A percentile compares a stretch with the other conserved stretches of the same genome.
Conservation (phyloP, 2,113 vertebrate species). For the Cynoglossus semilaevis region DNA sequence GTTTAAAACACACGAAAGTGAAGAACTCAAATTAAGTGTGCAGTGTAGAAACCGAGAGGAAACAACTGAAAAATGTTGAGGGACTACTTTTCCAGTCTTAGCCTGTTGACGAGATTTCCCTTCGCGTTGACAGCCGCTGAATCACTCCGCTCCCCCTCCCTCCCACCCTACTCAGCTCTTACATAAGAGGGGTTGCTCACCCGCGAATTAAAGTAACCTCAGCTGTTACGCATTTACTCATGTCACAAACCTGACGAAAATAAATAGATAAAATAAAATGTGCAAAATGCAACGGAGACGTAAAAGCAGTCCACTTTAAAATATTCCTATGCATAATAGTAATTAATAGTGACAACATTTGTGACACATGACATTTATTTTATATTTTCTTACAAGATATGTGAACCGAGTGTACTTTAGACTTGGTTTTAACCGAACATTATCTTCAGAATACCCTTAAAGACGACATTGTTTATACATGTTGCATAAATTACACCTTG, state of each 20-base stretch:
- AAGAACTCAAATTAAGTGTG: background rate
- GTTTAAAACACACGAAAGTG: background rate
- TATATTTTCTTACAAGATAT: no score
- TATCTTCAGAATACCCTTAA: no score
- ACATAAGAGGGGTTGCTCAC: conserved; percentile 68
- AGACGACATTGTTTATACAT: no score
- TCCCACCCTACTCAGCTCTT: conserved; percentile 49
- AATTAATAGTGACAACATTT: no score
- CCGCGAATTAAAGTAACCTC: conserved; percentile 42
- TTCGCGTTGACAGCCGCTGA: conserved; percentile 50
- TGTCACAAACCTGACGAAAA: background rate
- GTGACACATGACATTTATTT: no score
- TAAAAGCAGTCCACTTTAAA: background rate
- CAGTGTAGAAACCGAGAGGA: background rate
- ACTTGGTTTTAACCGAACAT: no score
- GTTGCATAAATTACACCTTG: background rate
- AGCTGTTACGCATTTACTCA: conserved; percentile 19
- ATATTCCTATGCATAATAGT: no score
- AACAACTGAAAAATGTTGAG: background rate
- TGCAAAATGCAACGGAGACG: background rate
- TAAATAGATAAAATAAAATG: background rate
- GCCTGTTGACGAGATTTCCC: conserved; percentile 25
- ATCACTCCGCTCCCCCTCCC: conserved; percentile 53
- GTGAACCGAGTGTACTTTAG: no score
- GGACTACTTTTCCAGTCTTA: conserved; percentile 4